Evolutionary conservation across 1,140 invertebrate species (phyloP).

Genomic region (Panonychus citri): DNA sequence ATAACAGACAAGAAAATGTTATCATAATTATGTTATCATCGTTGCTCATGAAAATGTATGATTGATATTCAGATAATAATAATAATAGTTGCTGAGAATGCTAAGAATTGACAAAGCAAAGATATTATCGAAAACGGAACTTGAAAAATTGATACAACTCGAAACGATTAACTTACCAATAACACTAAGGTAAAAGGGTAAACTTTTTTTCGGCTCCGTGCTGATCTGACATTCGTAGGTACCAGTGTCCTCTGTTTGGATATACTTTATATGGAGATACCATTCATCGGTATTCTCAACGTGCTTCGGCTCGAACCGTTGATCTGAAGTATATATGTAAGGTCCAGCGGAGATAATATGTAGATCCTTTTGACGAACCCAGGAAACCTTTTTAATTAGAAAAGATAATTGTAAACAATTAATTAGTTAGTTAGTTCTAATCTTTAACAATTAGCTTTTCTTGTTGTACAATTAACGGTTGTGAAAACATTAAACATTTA

Average conservation of each 20-base stretch:
- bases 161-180: constrained; percentile 42
- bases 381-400: constrained; percentile 51
- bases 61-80: too few species aligned
- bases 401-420: too few species aligned
- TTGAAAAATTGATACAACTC: neutral
- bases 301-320: constrained; percentile 55
- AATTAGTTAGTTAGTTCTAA: too few species aligned
- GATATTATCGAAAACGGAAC: neutral
- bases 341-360: constrained; percentile 55
- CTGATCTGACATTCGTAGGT: constrained; percentile 43
- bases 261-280: constrained; percentile 65
- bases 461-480: too few species aligned
- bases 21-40: too few species aligned
- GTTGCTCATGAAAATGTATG: too few species aligned
- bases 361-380: constrained; percentile 45
- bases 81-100: too few species aligned
- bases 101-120: neutral
- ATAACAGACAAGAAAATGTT: too few species aligned
- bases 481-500: too few species aligned
- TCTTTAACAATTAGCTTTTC: too few species aligned
- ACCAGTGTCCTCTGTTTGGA: constrained; percentile 58
- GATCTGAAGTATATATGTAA: constrained; percentile 64
- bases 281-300: constrained; percentile 65
- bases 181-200: constrained; percentile 62
- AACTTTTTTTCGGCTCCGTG: constrained; percentile 32